Evolutionary conservation across 1,140 invertebrate species (phyloP), one percentile per base, ranked within the genome.

Genomic region (Leptinotarsa texana): DNA sequence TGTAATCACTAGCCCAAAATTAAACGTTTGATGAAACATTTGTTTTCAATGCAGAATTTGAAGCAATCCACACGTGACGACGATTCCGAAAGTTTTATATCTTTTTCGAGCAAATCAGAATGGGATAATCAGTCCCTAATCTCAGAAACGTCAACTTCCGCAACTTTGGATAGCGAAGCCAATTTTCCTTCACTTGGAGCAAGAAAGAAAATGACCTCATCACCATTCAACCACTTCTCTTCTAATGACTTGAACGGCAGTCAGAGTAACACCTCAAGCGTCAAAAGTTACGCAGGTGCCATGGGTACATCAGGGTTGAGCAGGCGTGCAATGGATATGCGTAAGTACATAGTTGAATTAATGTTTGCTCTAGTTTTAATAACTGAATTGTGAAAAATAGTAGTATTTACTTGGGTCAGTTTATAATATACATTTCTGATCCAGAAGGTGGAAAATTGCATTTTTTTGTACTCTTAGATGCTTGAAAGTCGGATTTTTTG

Each of bases 71-170:
- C 65, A 22, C 48, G 63, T 63, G 75, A 76, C 4, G 71, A 72
- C 8, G 63, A 73, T 21, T 27, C 17, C 17, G 71, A 73, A 3
- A 73, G 22, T 24, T 57, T 71, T n/a, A 62, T 71, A n/a, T 71
- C 69, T 13, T 57, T 71, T n/a, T 71, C 69, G 17, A 71, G 69
- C 48, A 62, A 57, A 57, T 71, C 69, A 11, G 49, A 71, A 61
- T 75, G 74, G 74, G 74, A 75, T 8, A 72, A 22, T 15, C 57
- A 75, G 48, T 75, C 74, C 57, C 13, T 72, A 3, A 22, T 51
- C 6, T 72, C 69, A 24, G 61, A 72, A 17, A 17, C 48, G 2
- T 75, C 74, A 17, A 65, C 63, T 33, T n/a, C 21, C 2, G 68
- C 63, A 5, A 15, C n/a, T 57, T 57, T 57, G n/a, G 13, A 57